Evolutionary conservation across 1,140 invertebrate species (phyloP), one percentile per base, ranked within the genome.

Genomic region (Armadillidium nasatum): DNA sequence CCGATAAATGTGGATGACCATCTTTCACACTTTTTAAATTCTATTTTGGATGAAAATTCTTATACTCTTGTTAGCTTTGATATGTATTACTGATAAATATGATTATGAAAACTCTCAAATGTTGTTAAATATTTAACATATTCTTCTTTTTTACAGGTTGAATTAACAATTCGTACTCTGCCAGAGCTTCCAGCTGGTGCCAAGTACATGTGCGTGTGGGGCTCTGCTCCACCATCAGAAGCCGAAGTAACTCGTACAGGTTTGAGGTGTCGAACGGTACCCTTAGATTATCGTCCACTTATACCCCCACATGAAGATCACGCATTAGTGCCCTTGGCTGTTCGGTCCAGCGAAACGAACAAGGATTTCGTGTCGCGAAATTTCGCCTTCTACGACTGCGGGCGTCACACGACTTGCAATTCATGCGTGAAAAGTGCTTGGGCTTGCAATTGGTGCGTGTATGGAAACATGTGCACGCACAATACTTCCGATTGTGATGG

Each of bases 381-480:
- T 84, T 97, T 98, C 85, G 94, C 94, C 13, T 97, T 94, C 84
- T 98, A 94, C 85, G 94, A 98, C 85, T 98, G 96, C 84, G 91
- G 91, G 9, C 89, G 90, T 75, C 95, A 98, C 84, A 90, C 87
- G 11, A 93, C 92, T 81, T 96, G 94, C 84, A 89, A 90, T 67
- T 89, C 91, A 46, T 97, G 94, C 85, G 93, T 96, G 6, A 90
- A 89, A 82, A 93, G 93, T 73, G 90, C 92, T 80, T 97, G 94
- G 94, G 90, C 91, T 3, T 97, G 94, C 83, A 95, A 93, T 83
- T 97, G 96, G 96, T 98, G 96, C 85, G 92, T 97, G 72, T 95
- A 94, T 84, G 94, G 96, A 82, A 97, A 97, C 84, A 91, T 90
- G 82, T 98, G 96, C 84, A 94, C 94, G 0, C 92, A 95, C 86